A percentile compares a stretch with the other conserved stretches of the same genome.
These are phyloP conservation scores for Leucopsar rothschildi DNA, from an alignment of 2,113 vertebrate species.

Conservation along the genomic window DNA sequence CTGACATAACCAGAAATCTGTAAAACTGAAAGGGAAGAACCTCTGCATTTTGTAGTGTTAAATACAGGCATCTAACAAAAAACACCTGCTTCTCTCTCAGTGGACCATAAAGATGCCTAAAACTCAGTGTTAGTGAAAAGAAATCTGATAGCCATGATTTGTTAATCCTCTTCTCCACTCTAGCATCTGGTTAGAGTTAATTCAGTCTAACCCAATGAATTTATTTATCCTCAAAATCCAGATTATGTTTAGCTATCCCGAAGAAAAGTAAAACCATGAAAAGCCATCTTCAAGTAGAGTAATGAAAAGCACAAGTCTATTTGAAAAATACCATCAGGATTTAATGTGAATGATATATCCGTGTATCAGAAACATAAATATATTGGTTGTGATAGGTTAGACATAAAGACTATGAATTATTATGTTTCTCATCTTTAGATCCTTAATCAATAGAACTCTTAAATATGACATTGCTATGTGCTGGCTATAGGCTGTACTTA, in stretches of 20 bases:
- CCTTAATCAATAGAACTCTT: not conserved
- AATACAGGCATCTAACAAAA: not conserved
- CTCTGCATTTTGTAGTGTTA: not conserved
- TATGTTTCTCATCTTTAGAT: not conserved
- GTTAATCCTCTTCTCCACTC: not conserved
- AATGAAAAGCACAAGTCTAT: not conserved
- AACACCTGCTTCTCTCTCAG: not conserved
- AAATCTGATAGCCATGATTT: not conserved
- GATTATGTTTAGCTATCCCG: not conserved
- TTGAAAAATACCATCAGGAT: not conserved
- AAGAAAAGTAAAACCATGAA: not conserved
- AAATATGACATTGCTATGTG: not conserved
- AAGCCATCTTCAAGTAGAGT: not conserved
- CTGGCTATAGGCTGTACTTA: not conserved
- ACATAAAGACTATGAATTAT: not conserved
- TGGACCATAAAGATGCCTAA: not conserved
- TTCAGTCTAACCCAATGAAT: not conserved
- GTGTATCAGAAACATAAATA: not conserved
- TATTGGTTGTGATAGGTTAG: not conserved
- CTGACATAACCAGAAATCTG: not conserved
- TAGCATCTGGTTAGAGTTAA: not conserved
- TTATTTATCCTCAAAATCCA: not conserved
- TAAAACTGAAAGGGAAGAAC: not conserved
- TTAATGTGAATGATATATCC: not conserved
- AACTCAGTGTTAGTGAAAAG: not conserved